A percentile compares a stretch with the other conserved stretches of the same genome.
These are phyloP conservation scores for Porites australiensis DNA, from an alignment of 64 coral and sea anemone species.

Conservation along the genomic window DNA sequence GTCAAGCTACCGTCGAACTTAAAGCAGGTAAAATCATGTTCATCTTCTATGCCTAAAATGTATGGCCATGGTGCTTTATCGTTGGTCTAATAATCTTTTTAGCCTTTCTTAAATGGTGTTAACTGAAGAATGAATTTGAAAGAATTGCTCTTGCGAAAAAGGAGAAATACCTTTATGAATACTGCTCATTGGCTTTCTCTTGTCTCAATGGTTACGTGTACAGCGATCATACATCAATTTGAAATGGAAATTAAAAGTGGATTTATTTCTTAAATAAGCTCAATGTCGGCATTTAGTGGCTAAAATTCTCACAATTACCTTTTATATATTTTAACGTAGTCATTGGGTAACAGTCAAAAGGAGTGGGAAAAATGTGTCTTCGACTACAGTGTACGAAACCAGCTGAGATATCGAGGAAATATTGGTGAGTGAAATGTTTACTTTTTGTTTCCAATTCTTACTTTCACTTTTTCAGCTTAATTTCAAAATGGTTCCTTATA, in stretches of 20 bases:
- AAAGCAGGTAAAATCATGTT: constrained; percentile 81
- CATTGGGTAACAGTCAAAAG: constrained; percentile 83
- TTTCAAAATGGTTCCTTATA: too few species aligned
- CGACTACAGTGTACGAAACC: constrained; percentile 95
- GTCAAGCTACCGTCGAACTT: constrained; percentile 81
- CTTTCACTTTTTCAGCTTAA: too few species aligned
- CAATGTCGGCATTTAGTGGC: neutral
- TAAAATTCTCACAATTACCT: neutral
- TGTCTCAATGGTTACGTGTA: neutral
- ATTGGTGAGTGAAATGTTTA: constrained; percentile 72
- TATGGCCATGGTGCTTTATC: neutral
- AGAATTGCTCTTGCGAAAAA: neutral
- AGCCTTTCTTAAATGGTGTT: too few species aligned
- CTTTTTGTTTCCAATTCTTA: too few species aligned
- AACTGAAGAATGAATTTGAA: neutral
- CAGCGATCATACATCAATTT: neutral
- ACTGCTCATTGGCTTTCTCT: neutral
- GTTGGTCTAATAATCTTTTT: too few species aligned
- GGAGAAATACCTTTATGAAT: neutral
- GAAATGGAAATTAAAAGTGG: neutral
- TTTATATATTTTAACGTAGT: constrained; percentile 18
- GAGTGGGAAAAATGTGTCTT: constrained; percentile 95
- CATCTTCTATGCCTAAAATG: neutral
- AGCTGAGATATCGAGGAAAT: constrained; percentile 93
- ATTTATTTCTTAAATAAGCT: too few species aligned